phyloP scores from a whole-genome alignment of 64 coral and sea anemone genomes.

The Anthopleura sola region DNA sequence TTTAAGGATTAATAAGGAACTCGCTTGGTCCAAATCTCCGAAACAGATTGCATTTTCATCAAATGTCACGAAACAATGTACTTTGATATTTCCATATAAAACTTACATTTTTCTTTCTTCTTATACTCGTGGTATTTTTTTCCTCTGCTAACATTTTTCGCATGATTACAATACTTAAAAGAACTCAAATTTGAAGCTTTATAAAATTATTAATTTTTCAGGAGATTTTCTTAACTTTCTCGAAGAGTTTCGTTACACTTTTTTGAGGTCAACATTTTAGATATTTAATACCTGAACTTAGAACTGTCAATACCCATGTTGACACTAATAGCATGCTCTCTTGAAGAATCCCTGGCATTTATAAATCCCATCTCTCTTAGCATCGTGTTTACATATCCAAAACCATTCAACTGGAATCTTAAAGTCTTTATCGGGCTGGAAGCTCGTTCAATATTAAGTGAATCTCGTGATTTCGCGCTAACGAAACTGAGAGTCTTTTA shows the following conservation, averaged over 20 bases:
- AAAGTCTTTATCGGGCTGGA: not conserved
- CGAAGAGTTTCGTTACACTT: not conserved
- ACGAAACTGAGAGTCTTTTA: not conserved
- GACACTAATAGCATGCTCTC: conserved; percentile 11
- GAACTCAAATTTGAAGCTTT: not conserved
- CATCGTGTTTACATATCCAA: not conserved
- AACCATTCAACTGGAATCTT: not conserved
- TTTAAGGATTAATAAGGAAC: not conserved
- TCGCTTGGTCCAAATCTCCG: not conserved
- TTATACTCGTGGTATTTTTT: not conserved
- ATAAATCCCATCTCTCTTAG: not conserved
- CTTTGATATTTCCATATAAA: not conserved
- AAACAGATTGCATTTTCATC: not conserved
- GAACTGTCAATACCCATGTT: not conserved
- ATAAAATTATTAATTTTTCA: not conserved
- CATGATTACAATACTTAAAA: not conserved
- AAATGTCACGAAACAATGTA: not conserved
- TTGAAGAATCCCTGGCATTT: not conserved
- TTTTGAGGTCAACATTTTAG: not conserved
- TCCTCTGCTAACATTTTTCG: not conserved
- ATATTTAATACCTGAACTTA: not conserved
- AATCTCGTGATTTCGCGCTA: not conserved
- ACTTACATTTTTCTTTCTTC: not conserved
- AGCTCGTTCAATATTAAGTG: not conserved
- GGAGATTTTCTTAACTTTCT: not conserved